Conservation (phyloP, 2,113 vertebrate species). For the Morone saxatilis region DNA sequence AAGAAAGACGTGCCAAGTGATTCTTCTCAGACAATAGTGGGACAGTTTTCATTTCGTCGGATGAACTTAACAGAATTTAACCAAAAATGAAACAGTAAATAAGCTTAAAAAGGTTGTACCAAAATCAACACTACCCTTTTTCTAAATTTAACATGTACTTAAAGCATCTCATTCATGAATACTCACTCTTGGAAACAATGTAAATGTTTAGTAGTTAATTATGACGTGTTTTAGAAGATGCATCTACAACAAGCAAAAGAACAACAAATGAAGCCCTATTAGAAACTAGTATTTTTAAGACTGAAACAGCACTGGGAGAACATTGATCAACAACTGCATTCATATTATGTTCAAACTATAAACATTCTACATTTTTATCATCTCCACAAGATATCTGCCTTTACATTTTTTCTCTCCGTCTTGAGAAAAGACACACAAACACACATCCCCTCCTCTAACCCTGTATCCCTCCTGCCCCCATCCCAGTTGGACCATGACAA, state of each 20-base stretch:
- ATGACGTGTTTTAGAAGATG: background rate
- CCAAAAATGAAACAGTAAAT: background rate
- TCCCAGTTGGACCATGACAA: constrained; percentile 85
- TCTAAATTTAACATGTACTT: background rate
- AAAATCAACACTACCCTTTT: background rate
- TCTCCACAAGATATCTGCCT: constrained; percentile 19
- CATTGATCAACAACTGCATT: background rate
- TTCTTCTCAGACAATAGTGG: background rate
- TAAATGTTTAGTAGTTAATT: background rate
- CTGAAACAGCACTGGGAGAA: no score
- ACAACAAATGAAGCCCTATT: background rate
- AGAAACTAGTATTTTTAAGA: background rate
- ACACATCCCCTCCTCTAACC: constrained; percentile 40
- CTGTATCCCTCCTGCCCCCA: constrained; percentile 48
- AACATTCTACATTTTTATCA: background rate
- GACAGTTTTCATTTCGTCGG: background rate
- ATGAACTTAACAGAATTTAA: background rate
- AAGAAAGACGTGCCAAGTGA: background rate
- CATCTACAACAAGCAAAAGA: background rate
- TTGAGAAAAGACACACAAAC: background rate
- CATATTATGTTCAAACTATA: background rate
- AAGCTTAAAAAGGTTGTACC: background rate
- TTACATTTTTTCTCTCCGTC: constrained; percentile 12
- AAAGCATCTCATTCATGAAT: background rate
- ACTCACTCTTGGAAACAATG: background rate